A percentile compares a stretch with the other conserved stretches of the same genome.
Evolutionary conservation across 2,888 invertebrate genomes (phyloP).

Genomic region (Stomorhina lunata): DNA sequence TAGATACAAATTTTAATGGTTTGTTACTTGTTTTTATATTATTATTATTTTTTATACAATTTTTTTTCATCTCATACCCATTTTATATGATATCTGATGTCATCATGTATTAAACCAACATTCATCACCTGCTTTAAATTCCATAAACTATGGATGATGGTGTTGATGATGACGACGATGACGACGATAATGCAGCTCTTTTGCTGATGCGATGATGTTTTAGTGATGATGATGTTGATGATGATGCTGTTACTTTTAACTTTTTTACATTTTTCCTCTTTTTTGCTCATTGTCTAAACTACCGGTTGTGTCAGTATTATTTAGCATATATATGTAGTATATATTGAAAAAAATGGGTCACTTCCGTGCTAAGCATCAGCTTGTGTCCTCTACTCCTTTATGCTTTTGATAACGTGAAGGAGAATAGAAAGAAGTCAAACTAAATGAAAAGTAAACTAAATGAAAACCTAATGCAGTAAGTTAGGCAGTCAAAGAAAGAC

Average conservation of each 20-base stretch:
- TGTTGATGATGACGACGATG: conserved; percentile 21
- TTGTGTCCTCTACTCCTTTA: conserved; percentile 2
- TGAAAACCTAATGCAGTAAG: neutral
- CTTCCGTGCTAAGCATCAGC: conserved; percentile 54
- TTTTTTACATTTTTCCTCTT: no score
- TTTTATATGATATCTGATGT: conserved; percentile 58
- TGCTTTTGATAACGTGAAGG: conserved; percentile 12
- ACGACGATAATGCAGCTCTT: conserved; percentile 18
- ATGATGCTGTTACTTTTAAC: conserved; percentile 8
- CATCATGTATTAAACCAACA: conserved; percentile 61
- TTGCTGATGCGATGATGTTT: neutral
- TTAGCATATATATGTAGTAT: conserved; percentile 28
- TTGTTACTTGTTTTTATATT: neutral
- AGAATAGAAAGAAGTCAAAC: neutral
- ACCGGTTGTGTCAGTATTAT: conserved; percentile 52
- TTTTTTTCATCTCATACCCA: conserved; percentile 7
- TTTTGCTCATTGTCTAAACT: conserved; percentile 10
- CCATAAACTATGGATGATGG: conserved; percentile 45
- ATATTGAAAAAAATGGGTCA: conserved; percentile 48
- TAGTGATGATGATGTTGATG: conserved; percentile 14
- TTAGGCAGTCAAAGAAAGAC: neutral
- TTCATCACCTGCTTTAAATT: conserved; percentile 59
- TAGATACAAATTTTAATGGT: conserved; percentile 31
- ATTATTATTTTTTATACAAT: neutral
- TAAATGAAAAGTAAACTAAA: no score